Percentiles rank a stretch among this genome's conserved stretches.
Evolutionary conservation across 2,888 invertebrate genomes (phyloP).

Genomic region (Calephelis perditalis): DNA sequence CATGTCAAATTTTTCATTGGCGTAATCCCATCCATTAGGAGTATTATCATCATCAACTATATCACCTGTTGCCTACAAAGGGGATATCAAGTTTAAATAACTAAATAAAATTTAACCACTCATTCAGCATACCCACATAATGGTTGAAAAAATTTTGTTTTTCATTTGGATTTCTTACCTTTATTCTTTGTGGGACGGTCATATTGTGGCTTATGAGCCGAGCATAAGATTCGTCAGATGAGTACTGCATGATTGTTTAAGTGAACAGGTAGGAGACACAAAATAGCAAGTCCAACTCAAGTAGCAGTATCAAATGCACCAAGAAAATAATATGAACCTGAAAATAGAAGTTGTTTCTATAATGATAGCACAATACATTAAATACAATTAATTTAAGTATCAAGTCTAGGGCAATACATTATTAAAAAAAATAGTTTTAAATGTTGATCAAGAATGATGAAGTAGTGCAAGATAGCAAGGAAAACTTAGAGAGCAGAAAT

Average conservation of each 20-base stretch:
- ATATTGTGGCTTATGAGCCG: conserved; percentile 72
- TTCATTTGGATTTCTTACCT: conserved; percentile 39
- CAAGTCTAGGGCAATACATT: no score
- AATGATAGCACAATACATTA: neutral
- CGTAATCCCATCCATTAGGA: conserved; percentile 82
- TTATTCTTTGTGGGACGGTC: conserved; percentile 73
- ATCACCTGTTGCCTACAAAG: conserved; percentile 82
- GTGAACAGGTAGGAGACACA: conserved; percentile 8
- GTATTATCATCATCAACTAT: conserved; percentile 80
- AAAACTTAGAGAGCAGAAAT: no score
- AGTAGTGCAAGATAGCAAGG: no score
- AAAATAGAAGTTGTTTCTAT: neutral
- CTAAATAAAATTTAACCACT: neutral
- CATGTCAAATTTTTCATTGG: conserved; percentile 90
- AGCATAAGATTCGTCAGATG: conserved; percentile 67
- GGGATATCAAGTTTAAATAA: neutral
- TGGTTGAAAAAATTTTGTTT: neutral
- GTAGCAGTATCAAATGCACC: neutral
- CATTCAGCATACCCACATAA: neutral
- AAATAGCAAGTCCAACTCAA: conserved; percentile 13
- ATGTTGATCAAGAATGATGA: no score
- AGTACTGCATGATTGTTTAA: conserved; percentile 38
- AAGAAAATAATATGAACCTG: conserved; percentile 6
- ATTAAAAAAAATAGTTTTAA: no score
- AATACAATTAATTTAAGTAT: no score